Conservation (phyloP, 2,888 invertebrate species). For the Emmelina monodactyla region DNA sequence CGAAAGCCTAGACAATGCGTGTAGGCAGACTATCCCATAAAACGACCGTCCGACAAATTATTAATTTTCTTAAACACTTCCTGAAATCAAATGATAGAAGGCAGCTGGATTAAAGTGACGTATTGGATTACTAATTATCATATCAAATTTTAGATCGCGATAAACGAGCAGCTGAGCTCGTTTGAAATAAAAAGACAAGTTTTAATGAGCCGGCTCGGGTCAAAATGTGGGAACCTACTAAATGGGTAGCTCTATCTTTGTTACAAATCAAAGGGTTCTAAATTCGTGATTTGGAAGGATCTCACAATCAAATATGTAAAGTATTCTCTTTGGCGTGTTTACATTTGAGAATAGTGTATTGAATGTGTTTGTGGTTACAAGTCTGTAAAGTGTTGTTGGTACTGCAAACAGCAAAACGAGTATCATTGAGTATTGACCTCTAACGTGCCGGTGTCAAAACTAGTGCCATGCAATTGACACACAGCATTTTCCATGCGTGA, state of each 20-base stretch:
- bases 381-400: conserved; percentile 23
- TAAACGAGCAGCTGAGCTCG: conserved; percentile 46
- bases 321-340: too few species aligned
- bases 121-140: conserved; percentile 57
- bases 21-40: conserved; percentile 9
- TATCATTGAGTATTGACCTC: conserved; percentile 10
- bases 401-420: conserved; percentile 32
- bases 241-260: conserved; percentile 27
- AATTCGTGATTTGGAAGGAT: conserved; percentile 23
- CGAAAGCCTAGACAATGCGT: conserved; percentile 6
- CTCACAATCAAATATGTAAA: too few species aligned
- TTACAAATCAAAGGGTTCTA: conserved; percentile 33
- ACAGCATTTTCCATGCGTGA: conserved; percentile 47
- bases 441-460: conserved; percentile 44
- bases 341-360: too few species aligned
- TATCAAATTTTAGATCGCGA: conserved; percentile 48
- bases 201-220: conserved; percentile 43
- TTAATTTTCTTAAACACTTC: conserved; percentile 6
- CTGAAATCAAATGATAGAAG: conserved; percentile 3
- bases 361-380: too few species aligned
- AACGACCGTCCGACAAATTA: conserved; percentile 2
- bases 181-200: conserved; percentile 46
- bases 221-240: conserved; percentile 38
- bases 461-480: conserved; percentile 49
- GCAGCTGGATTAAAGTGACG: conserved; percentile 26